A percentile compares a stretch with the other conserved stretches of the same genome.
These are phyloP conservation scores for Cataglyphis hispanica DNA, from an alignment of 1,140 invertebrate genomes.

Conservation along the genomic window DNA sequence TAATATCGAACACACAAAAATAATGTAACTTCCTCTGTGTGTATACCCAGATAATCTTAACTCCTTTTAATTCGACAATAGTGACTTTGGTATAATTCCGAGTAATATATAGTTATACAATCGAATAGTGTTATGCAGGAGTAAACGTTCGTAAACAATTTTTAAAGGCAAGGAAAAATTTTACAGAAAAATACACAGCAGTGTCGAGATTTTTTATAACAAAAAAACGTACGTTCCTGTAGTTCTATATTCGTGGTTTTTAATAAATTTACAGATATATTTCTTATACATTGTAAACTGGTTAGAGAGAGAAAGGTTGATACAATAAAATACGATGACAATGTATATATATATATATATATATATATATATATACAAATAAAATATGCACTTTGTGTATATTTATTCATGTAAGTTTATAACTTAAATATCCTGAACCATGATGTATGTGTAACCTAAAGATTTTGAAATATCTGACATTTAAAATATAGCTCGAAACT, in stretches of 20 bases:
- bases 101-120: neutral
- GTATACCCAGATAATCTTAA: neutral
- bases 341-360: neutral
- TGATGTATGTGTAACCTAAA: too few relatives aligned
- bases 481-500: too few relatives aligned
- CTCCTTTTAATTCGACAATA: neutral
- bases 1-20: slow-evolving; percentile 25
- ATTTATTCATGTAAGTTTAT: too few relatives aligned
- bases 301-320: neutral
- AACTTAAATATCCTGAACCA: too few relatives aligned
- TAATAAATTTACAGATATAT: slow-evolving; percentile 20
- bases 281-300: slow-evolving; percentile 19
- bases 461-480: too few relatives aligned
- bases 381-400: neutral
- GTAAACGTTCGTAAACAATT: slow-evolving; percentile 28
- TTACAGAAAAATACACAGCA: neutral
- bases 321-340: neutral
- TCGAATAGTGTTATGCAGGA: too few relatives aligned
- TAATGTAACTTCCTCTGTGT: neutral
- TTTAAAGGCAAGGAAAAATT: neutral
- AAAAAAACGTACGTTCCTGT: slow-evolving; percentile 20
- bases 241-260: slow-evolving; percentile 1
- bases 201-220: neutral
- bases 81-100: neutral
- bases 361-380: neutral